Conservation (phyloP, 1,140 invertebrate genomes). For the Drosophila leontia region DNA sequence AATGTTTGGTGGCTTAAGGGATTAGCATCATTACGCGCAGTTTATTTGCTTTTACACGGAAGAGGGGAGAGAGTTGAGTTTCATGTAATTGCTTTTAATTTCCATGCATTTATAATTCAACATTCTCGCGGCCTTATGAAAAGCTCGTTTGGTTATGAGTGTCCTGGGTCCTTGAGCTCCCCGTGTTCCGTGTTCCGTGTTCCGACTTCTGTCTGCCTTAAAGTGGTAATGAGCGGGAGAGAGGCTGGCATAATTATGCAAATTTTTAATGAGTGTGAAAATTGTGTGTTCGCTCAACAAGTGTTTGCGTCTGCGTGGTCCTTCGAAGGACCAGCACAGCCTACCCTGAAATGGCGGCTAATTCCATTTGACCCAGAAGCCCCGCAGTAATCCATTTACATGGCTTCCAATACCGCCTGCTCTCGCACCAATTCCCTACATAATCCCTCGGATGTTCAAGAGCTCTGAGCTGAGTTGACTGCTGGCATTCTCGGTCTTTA, state of each 20-base stretch:
- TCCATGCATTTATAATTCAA: slow-evolving; percentile 80
- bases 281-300: slow-evolving; percentile 57
- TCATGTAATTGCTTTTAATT: slow-evolving; percentile 81
- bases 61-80: slow-evolving; percentile 51
- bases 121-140: slow-evolving; percentile 53
- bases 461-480: slow-evolving; percentile 43
- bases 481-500: slow-evolving; percentile 71
- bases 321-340: not conserved
- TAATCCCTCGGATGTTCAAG: slow-evolving; percentile 48
- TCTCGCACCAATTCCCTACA: not conserved
- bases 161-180: slow-evolving; percentile 23
- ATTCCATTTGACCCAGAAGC: slow-evolving; percentile 59
- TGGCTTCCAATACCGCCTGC: slow-evolving; percentile 2
- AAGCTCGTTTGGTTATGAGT: slow-evolving; percentile 73
- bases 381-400: slow-evolving; percentile 46
- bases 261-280: slow-evolving; percentile 81
- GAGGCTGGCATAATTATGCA: slow-evolving; percentile 70
- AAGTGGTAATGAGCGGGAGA: slow-evolving; percentile 56
- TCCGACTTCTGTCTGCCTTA: slow-evolving; percentile 50
- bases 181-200: not conserved
- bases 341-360: slow-evolving; percentile 55
- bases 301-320: slow-evolving; percentile 32
- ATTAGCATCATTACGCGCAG: slow-evolving; percentile 78
- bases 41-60: slow-evolving; percentile 63
- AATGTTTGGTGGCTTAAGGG: slow-evolving; percentile 67